Percentiles rank a stretch among this genome's conserved stretches.
These are phyloP conservation scores for Isoperla grammatica DNA, from an alignment of 2,888 invertebrate species.

Conservation along the genomic window DNA sequence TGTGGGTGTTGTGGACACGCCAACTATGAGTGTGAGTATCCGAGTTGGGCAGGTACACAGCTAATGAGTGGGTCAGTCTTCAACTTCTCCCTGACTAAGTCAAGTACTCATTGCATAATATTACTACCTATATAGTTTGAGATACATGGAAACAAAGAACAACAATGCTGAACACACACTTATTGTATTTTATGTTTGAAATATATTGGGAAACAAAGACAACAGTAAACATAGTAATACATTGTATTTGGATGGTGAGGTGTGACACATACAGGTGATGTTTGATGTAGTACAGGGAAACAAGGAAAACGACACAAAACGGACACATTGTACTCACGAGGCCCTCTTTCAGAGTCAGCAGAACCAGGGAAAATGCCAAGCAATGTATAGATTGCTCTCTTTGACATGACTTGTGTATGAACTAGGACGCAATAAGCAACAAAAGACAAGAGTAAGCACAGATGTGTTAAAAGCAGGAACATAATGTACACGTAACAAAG, in stretches of 20 bases:
- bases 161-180: neutral
- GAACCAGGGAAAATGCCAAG: constrained; percentile 4
- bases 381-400: constrained; percentile 13
- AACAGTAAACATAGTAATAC: neutral
- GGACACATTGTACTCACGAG: constrained; percentile 10
- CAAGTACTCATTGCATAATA: too few relatives aligned
- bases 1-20: too few relatives aligned
- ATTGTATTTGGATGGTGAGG: neutral
- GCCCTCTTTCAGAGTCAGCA: neutral
- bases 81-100: too few relatives aligned
- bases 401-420: neutral
- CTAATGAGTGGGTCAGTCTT: too few relatives aligned
- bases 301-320: neutral
- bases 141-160: neutral
- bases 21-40: too few relatives aligned
- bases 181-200: neutral
- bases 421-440: constrained; percentile 3
- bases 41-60: neutral
- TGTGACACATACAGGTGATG: neutral
- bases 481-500: too few relatives aligned
- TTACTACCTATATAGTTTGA: too few relatives aligned
- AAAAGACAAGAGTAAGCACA: constrained; percentile 3
- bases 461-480: too few relatives aligned
- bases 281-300: neutral
- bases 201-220: neutral